phyloP scores from a whole-genome alignment of 2,113 vertebrate genomes.

The Burhinus oedicnemus region DNA sequence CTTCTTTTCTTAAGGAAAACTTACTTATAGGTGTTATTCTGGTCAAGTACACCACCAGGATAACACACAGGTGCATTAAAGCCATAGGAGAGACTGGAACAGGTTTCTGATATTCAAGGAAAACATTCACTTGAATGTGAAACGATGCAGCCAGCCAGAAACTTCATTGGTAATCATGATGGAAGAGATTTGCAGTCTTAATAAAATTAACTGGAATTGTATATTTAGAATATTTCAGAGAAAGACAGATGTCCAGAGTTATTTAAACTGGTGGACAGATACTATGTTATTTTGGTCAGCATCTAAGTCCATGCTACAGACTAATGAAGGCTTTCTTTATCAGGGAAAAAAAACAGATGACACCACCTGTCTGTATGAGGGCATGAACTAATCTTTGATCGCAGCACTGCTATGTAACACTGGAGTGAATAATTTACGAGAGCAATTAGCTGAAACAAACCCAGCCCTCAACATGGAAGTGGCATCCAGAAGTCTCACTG shows the following conservation, averaged over 20 bases:
- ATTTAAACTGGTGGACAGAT: background rate
- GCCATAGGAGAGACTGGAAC: background rate
- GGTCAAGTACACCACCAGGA: background rate
- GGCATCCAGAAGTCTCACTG: background rate
- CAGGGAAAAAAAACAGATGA: conserved; percentile 12
- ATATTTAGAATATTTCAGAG: background rate
- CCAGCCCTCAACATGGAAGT: background rate
- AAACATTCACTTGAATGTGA: background rate
- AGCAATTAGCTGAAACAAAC: conserved; percentile 39
- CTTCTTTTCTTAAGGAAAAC: background rate
- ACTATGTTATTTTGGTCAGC: background rate
- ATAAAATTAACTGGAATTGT: background rate
- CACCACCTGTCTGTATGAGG: background rate
- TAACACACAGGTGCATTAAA: background rate
- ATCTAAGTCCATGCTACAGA: background rate
- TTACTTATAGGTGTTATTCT: background rate
- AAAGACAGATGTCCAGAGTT: background rate
- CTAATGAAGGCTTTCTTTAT: conserved; percentile 18
- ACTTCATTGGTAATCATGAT: background rate
- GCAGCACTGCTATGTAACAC: conserved; percentile 20
- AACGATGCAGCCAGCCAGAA: background rate
- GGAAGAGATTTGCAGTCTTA: background rate
- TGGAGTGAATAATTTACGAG: conserved; percentile 52
- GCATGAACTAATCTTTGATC: conserved; percentile 40
- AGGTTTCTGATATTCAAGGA: background rate